Base-by-base conservation (phyloP, 2,113 vertebrate species). In the Leucopsar rothschildi region DNA sequence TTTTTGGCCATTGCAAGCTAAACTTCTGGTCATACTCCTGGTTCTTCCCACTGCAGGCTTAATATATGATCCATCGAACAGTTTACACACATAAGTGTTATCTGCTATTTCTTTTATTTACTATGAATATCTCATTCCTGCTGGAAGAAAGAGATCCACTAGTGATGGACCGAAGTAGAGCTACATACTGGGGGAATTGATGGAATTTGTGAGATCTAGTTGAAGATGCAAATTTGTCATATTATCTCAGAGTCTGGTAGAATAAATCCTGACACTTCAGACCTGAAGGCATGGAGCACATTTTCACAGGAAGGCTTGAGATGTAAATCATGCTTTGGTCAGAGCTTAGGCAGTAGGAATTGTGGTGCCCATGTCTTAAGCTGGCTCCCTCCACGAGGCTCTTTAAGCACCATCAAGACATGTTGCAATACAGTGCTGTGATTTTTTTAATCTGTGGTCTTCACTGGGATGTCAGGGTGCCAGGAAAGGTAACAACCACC, bases 211-310 rank as follows among this genome's bases (percentile, higher is more conserved):
- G 11, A 83, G 22, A 78, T 65, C 24, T 42, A 75, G 69, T 2
- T 78, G 73, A 88, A 86, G 93, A 93, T 25, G 49, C 35, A 73
- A 71, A 82, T 64, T 89, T 89, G 31, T 88, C 61, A 28, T 63
- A 27, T 82, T 71, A 33, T 60, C 40, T 87, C 47, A 73, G 52
- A 71, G 33, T 31, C 64, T 83, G 52, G 64, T 25, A 42, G 56
- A 88, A 77, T 45, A 86, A 86, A 90, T 88, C 56, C 39, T 92
- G 90, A 90, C 90, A 85, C 31, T 83, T 88, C 59, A 56, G 56
- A 90, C 90, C 71, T 92, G 56, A 82, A 95, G 90, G 71, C 60
- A 60, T 7, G 15, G 79, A 86, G 28, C 33, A 68, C 75, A 75
- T 73, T 86, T 77, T 42, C 42, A 60, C 28, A 6, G 52, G 40